Percentiles rank a stretch among this genome's conserved stretches.
phyloP scores from a whole-genome alignment of 2,888 invertebrate genomes.

The Drepana falcataria region DNA sequence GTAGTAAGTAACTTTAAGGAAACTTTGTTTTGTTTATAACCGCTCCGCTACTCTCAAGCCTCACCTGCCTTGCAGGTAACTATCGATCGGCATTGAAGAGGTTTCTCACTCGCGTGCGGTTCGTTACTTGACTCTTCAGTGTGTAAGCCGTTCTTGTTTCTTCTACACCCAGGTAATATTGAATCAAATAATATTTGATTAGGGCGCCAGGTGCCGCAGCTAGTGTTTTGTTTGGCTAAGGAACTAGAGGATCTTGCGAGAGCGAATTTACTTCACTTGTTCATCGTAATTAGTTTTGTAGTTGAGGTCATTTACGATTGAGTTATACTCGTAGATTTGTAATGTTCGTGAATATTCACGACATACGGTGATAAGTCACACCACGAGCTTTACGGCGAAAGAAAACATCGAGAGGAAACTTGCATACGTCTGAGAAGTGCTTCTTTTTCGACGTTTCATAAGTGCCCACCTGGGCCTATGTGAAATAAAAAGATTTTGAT shows the following conservation, averaged over 20 bases:
- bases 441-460: no score
- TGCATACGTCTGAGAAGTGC: no score
- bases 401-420: no score
- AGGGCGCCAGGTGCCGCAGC: constrained; percentile 43
- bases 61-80: neutral
- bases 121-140: constrained; percentile 57
- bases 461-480: no score
- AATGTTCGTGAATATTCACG: no score
- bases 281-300: neutral
- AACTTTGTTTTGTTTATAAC: neutral
- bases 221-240: constrained; percentile 41
- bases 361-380: no score
- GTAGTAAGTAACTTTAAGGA: no score
- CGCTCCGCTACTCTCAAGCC: neutral
- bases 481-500: no score
- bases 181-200: constrained; percentile 64
- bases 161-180: constrained; percentile 49
- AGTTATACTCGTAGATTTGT: no score
- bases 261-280: neutral
- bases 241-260: constrained; percentile 1
- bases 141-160: constrained; percentile 40
- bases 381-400: no score
- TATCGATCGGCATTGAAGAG: constrained; percentile 56
- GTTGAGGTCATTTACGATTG: neutral
- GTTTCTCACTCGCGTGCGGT: constrained; percentile 60